Conservation (phyloP, 2,888 invertebrate species). For the Polia nebulosa region DNA sequence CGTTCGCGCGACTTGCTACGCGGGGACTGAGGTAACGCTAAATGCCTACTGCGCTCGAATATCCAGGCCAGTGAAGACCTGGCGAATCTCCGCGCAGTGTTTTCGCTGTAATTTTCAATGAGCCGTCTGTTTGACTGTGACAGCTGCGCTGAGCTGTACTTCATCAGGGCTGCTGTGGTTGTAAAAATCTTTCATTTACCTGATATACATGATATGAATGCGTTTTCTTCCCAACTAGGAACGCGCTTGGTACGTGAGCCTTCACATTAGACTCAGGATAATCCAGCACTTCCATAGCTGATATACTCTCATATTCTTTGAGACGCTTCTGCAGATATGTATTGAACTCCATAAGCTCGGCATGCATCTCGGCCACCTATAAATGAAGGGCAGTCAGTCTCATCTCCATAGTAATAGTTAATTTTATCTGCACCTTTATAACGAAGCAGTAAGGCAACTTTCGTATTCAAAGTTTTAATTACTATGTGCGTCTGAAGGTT, state of each 20-base stretch:
- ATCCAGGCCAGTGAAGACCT: too few species aligned
- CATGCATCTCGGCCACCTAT: slow-evolving; percentile 98
- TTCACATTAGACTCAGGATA: slow-evolving; percentile 92
- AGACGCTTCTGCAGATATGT: slow-evolving; percentile 94
- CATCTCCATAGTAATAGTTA: background rate
- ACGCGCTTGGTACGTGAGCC: slow-evolving; percentile 97
- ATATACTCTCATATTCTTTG: slow-evolving; percentile 85
- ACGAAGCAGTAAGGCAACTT: background rate
- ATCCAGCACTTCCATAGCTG: slow-evolving; percentile 82
- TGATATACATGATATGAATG: slow-evolving; percentile 97
- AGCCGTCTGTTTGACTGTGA: too few species aligned
- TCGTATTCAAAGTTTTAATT: background rate
- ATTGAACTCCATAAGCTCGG: slow-evolving; percentile 98
- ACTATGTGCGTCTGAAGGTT: background rate
- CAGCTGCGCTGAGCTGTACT: background rate
- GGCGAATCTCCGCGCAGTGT: too few species aligned
- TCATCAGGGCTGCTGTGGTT: background rate
- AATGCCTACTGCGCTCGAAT: too few species aligned
- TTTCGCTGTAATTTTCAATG: too few species aligned
- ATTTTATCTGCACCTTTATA: background rate
- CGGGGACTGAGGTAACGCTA: too few species aligned
- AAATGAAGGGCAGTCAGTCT: slow-evolving; percentile 26
- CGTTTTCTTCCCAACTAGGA: slow-evolving; percentile 92
- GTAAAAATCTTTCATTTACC: slow-evolving; percentile 84
- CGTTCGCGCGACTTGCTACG: too few species aligned